A percentile compares a stretch with the other conserved stretches of the same genome.
Evolutionary conservation across 2,797 vertebrate species (phyloP).

Genomic region (Lerista edwardsae): DNA sequence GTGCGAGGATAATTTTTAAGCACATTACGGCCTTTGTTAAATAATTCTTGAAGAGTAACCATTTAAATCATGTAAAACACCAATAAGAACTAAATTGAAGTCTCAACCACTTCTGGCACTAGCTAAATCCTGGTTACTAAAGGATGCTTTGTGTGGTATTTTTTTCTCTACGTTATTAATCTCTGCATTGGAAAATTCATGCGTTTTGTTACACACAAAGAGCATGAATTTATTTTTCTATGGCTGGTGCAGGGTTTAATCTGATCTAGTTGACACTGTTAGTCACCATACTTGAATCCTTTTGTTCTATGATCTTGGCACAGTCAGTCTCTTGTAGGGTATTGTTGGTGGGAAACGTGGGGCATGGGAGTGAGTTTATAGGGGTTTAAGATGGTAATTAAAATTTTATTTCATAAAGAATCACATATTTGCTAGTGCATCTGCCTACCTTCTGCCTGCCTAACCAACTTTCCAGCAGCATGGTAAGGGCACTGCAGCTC

Average conservation of each 20-base stretch:
- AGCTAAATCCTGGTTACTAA: neutral
- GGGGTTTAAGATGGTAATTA: neutral
- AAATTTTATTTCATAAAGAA: neutral
- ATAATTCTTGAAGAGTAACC: neutral
- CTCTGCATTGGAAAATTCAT: neutral
- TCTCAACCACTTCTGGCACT: neutral
- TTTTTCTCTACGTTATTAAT: neutral
- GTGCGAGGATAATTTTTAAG: neutral
- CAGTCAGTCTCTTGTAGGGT: neutral
- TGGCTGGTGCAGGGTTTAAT: neutral
- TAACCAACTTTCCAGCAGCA: too few relatives aligned
- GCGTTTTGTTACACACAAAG: neutral
- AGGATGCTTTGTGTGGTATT: neutral
- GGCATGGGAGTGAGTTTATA: too few relatives aligned
- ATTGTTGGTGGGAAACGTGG: neutral
- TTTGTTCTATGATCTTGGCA: neutral
- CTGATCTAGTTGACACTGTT: neutral
- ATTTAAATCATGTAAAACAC: neutral
- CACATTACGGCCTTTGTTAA: neutral
- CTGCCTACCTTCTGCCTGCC: neutral
- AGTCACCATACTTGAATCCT: neutral
- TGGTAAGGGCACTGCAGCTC: too few relatives aligned
- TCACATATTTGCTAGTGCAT: neutral
- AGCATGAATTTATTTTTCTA: neutral
- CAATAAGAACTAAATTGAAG: neutral